Percentiles rank a stretch among this genome's conserved stretches.
Conservation (phyloP, 2,797 vertebrate genomes). For the Macroramphosus scolopax region DNA sequence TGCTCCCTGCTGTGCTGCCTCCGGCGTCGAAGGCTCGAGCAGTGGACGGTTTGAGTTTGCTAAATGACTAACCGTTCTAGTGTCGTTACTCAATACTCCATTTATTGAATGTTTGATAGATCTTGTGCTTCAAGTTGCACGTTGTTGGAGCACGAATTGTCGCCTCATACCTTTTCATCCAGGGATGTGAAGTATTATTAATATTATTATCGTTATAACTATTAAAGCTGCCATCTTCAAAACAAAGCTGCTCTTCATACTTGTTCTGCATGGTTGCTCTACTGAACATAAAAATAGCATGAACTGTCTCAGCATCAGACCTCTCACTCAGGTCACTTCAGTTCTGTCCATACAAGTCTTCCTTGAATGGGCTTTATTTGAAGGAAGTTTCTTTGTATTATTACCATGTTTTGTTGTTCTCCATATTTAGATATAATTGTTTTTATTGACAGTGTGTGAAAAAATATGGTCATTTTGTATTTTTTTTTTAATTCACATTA, state of each 20-base stretch:
- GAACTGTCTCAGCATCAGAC: not conserved
- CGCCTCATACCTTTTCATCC: too few relatives aligned
- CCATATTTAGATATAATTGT: not conserved
- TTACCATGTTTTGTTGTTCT: conserved; percentile 1
- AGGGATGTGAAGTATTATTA: conserved; percentile 44
- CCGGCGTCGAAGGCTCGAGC: conserved; percentile 63
- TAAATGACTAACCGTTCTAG: conserved; percentile 67
- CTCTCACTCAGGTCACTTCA: too few relatives aligned
- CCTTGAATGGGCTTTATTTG: not conserved
- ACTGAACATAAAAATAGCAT: not conserved
- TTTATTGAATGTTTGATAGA: conserved; percentile 43
- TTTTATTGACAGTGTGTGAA: not conserved
- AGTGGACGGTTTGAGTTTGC: conserved; percentile 53
- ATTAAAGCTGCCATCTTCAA: conserved; percentile 43
- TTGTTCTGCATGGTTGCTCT: conserved; percentile 3
- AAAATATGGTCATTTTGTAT: not conserved
- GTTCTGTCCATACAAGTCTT: not conserved
- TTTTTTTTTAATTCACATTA: not conserved
- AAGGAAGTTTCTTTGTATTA: not conserved
- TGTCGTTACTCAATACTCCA: conserved; percentile 29
- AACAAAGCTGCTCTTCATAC: conserved; percentile 12
- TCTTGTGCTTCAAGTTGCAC: conserved; percentile 18
- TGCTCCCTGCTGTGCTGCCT: conserved; percentile 68
- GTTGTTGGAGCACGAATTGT: conserved; percentile 23
- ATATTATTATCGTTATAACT: conserved; percentile 19